Evolutionary conservation across 2,797 vertebrate species (phyloP), one percentile per base, ranked within the genome.

Genomic region (Poecilia picta): DNA sequence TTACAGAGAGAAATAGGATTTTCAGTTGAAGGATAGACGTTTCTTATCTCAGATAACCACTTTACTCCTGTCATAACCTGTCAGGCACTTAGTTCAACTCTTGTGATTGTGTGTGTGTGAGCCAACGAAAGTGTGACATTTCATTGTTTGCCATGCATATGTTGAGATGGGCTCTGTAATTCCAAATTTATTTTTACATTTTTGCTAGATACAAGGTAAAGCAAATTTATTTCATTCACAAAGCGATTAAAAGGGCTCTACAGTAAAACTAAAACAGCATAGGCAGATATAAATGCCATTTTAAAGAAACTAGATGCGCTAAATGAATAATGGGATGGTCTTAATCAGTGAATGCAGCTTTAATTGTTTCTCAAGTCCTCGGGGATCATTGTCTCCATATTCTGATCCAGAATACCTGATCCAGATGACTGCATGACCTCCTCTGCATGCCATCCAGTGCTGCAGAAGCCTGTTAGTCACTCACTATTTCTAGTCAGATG

Each of bases 41-140:
- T 88, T 92, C 92, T 95, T 92, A 94, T 94, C 95, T 90, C 78
- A 88, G 91, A 92, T 92, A 94, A 93, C 92, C 92, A 93, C 93
- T 93, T 92, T 90, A 89, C 90, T 88, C 86, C 91, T 91, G 91
- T 92, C 90, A 92, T 89, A 92, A 93, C 90, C 87, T 88, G 89
- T 91, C 81, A 90, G 85, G 81, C 84, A 81, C 91, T 74, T 89
- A 91, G 80, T 92, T 89, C 79, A 83, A 85, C 84, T 85, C 76
- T 80, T 87, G 70, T 79, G 77, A 73, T 46, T 68, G 31, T 79
- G 46, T 46, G 68, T 80, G 55, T 43, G 76, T 75, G 47, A 71
- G 77, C 53, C 47, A 28, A 53, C 25, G 51, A 25, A 53, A 64
- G 68, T 70, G 74, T 78, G 53, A 7, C 43, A 25, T 59, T 75